Conservation (phyloP, 2,113 vertebrate genomes). For the Sturnus vulgaris region DNA sequence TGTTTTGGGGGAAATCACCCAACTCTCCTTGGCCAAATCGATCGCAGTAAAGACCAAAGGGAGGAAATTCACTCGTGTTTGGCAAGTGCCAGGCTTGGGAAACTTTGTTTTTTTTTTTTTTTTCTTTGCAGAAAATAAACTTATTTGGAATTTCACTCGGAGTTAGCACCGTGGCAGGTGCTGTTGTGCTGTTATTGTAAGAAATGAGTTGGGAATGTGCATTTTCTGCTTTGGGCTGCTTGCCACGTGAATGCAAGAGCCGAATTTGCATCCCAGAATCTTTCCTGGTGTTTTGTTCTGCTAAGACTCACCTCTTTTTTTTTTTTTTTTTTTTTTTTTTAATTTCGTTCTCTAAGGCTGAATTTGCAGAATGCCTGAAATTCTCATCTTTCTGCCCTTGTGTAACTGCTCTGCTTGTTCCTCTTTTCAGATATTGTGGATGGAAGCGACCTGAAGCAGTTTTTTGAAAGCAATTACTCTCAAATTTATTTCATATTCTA, state of each 20-base stretch:
- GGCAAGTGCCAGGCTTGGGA: background rate
- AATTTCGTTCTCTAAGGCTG: background rate
- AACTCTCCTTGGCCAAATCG: background rate
- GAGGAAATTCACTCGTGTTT: background rate
- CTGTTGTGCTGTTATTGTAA: background rate
- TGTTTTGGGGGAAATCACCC: background rate
- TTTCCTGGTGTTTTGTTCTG: background rate
- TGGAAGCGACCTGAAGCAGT: constrained; percentile 90
- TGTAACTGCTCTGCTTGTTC: background rate
- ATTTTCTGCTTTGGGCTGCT: background rate
- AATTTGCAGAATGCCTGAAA: background rate
- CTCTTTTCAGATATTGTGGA: constrained; percentile 86
- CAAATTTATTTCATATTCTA: constrained; percentile 99
- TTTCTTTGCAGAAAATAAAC: background rate
- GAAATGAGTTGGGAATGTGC: background rate
- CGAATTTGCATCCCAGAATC: background rate
- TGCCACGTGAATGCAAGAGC: background rate
- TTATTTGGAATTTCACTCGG: background rate
- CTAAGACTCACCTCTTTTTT: background rate
- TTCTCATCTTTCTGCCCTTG: background rate
- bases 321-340: background rate
- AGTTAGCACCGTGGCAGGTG: background rate
- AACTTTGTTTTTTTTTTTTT: too few relatives aligned
- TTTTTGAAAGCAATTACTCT: constrained; percentile 97
- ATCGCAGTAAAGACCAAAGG: background rate